phyloP scores from a whole-genome alignment of 2,113 vertebrate species.

The Dendropsophus ebraccatus region DNA sequence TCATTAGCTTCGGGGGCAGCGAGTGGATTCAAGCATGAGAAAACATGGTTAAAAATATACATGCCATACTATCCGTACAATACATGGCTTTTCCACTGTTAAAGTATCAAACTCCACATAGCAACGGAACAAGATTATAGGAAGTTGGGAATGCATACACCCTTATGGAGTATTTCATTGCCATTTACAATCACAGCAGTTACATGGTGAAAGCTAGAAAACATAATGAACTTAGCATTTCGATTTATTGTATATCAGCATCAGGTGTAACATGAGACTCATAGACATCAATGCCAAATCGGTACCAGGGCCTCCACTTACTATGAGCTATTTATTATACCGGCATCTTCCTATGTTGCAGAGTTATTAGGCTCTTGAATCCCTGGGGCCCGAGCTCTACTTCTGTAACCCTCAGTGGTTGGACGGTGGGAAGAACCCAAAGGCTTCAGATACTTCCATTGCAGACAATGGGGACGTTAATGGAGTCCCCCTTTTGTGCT shows the following conservation, averaged over 20 bases:
- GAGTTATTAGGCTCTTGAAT: too few relatives aligned
- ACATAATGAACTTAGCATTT: background rate
- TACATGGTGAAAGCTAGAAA: background rate
- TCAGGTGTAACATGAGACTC: background rate
- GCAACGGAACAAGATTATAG: background rate
- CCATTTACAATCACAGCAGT: background rate
- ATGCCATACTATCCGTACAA: background rate
- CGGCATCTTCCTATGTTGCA: background rate
- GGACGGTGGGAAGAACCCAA: too few relatives aligned
- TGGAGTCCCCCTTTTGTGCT: background rate
- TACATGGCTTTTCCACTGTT: background rate
- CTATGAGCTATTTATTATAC: too few relatives aligned
- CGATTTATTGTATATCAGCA: background rate
- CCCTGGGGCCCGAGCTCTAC: background rate
- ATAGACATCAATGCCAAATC: background rate
- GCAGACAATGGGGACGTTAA: background rate
- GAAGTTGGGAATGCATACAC: background rate
- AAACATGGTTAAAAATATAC: conserved; percentile 26
- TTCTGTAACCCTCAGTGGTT: background rate
- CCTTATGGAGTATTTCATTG: background rate
- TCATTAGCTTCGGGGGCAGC: conserved; percentile 34
- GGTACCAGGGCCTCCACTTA: too few relatives aligned
- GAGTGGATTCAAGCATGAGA: background rate
- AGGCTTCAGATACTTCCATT: background rate
- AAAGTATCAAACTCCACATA: background rate